These are phyloP conservation scores for Frieseomelitta varia DNA, from an alignment of 1,140 invertebrate genomes.

Conservation along the genomic window DNA sequence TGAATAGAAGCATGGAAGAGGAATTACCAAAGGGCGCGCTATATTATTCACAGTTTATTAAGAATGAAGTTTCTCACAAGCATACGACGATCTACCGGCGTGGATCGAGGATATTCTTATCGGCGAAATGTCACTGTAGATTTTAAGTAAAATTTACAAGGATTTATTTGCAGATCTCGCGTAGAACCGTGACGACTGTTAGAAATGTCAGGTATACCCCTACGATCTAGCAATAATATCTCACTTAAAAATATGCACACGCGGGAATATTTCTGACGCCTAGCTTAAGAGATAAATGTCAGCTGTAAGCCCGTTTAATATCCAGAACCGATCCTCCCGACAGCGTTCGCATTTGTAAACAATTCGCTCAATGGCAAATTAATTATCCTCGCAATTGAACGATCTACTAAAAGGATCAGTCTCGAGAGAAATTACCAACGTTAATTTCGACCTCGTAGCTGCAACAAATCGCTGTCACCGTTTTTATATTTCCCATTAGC, in stretches of 20 bases:
- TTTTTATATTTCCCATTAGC: background rate
- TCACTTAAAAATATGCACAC: background rate
- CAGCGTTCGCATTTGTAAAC: background rate
- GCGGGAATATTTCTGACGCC: too few relatives aligned
- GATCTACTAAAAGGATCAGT: background rate
- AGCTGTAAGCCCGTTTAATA: too few relatives aligned
- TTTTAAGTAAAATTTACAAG: background rate
- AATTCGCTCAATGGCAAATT: background rate
- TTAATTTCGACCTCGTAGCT: background rate
- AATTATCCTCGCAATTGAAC: background rate
- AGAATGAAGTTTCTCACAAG: background rate
- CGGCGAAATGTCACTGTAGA: background rate
- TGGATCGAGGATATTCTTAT: background rate
- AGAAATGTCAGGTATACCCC: background rate
- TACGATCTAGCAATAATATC: background rate
- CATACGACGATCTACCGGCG: background rate
- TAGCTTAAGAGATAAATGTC: too few relatives aligned
- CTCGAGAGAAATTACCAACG: too few relatives aligned
- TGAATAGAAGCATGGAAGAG: background rate
- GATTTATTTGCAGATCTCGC: background rate
- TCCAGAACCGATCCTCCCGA: background rate
- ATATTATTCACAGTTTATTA: background rate
- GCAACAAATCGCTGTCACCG: background rate
- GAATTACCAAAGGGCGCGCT: background rate
- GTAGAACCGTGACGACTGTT: too few relatives aligned